These are phyloP conservation scores for Hydropsyche tenuis DNA, from an alignment of 1,140 invertebrate genomes.

Conservation along the genomic window DNA sequence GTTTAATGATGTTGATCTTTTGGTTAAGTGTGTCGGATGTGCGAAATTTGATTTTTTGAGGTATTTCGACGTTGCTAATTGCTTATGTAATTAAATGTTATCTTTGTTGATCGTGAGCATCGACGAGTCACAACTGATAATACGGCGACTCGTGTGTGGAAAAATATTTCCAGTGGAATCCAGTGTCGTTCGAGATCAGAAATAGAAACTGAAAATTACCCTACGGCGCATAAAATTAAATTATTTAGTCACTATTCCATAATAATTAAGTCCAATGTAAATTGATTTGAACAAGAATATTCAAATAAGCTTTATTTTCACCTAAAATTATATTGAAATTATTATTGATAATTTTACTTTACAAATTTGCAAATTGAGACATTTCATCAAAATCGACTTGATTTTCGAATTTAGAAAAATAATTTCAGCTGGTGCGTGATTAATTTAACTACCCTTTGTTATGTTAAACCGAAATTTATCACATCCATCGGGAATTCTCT, in stretches of 20 bases:
- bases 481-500: constrained; percentile 22
- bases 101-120: background rate
- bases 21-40: no score
- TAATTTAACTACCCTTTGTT: constrained; percentile 35
- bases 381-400: background rate
- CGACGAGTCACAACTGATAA: constrained; percentile 33
- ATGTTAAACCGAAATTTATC: constrained; percentile 39
- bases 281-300: no score
- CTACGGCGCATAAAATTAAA: background rate
- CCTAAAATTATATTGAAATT: no score
- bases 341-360: no score
- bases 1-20: no score
- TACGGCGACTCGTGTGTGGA: constrained; percentile 44
- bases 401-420: background rate
- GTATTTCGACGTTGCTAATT: no score
- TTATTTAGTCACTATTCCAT: no score
- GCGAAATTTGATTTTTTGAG: no score
- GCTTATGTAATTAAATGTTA: no score
- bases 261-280: no score
- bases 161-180: constrained; percentile 46
- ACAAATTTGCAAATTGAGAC: background rate
- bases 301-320: no score
- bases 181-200: constrained; percentile 43
- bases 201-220: constrained; percentile 41
- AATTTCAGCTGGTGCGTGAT: constrained; percentile 3